phyloP scores from a whole-genome alignment of 2,113 vertebrate species.

The Calyptomena viridis region DNA sequence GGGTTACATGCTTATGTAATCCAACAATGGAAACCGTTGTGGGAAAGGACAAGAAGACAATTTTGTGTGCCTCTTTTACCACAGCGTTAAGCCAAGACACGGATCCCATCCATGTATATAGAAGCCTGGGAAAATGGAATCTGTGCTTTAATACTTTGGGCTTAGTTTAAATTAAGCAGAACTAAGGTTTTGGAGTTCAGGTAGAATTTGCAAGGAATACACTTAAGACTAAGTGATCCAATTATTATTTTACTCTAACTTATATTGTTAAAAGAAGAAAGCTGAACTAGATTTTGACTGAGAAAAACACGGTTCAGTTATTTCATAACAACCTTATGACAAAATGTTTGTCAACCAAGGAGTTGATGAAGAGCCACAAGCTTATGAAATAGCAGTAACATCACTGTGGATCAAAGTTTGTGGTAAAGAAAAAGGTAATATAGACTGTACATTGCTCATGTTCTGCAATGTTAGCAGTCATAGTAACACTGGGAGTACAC shows the following conservation, averaged over 20 bases:
- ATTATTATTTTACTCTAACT: not conserved
- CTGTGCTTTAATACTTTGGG: not conserved
- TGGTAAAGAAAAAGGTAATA: not conserved
- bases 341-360: not conserved
- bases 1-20: too few species aligned
- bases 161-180: not conserved
- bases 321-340: not conserved
- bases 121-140: not conserved
- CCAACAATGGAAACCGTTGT: not conserved
- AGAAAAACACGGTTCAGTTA: not conserved
- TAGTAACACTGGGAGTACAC: not conserved
- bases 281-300: not conserved
- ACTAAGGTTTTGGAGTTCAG: not conserved
- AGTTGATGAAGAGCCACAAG: fast-evolving
- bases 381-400: not conserved
- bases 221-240: not conserved
- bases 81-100: not conserved
- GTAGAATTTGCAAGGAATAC: not conserved
- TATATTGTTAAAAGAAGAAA: not conserved
- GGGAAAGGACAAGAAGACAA: not conserved
- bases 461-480: not conserved
- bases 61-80: fast-evolving
- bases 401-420: not conserved
- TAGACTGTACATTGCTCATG: not conserved
- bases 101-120: fast-evolving